Percentiles rank a stretch among this genome's conserved stretches.
Evolutionary conservation across 2,888 invertebrate species (phyloP).

Genomic region (Euproctis similis): DNA sequence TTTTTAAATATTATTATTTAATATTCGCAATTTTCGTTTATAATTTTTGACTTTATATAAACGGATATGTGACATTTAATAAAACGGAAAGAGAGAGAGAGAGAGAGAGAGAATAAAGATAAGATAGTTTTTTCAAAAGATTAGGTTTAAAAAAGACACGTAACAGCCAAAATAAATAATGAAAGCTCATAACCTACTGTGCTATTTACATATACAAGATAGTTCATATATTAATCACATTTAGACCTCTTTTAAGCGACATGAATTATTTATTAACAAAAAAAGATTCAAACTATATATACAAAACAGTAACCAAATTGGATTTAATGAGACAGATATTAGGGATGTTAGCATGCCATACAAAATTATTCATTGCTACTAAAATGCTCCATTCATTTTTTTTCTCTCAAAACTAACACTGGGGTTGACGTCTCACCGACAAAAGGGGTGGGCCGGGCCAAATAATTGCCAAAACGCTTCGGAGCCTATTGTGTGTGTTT

Average conservation of each 20-base stretch:
- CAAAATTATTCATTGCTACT: slow-evolving; percentile 74
- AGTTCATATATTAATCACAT: not conserved
- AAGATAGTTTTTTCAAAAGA: no score
- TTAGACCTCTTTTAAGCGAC: not conserved
- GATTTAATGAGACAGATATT: slow-evolving; percentile 72
- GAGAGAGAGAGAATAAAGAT: no score
- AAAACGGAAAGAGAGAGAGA: no score
- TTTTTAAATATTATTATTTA: no score
- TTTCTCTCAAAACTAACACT: slow-evolving; percentile 50
- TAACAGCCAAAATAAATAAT: no score
- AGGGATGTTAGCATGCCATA: slow-evolving; percentile 66
- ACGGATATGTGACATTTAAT: no score
- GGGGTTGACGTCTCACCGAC: slow-evolving; percentile 68
- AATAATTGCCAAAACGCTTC: slow-evolving; percentile 75
- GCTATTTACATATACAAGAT: no score
- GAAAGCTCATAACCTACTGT: no score
- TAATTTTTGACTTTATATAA: no score
- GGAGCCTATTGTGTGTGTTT: slow-evolving; percentile 69
- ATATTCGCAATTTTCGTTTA: no score
- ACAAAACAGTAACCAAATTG: slow-evolving; percentile 65
- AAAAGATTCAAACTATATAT: slow-evolving; percentile 28
- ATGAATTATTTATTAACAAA: slow-evolving; percentile 17
- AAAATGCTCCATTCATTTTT: slow-evolving; percentile 69
- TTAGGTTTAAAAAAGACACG: no score
- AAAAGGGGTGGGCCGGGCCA: slow-evolving; percentile 73